A percentile compares a stretch with the other conserved stretches of the same genome.
phyloP scores from a whole-genome alignment of 2,797 vertebrate species.

The Iguana delicatissima region DNA sequence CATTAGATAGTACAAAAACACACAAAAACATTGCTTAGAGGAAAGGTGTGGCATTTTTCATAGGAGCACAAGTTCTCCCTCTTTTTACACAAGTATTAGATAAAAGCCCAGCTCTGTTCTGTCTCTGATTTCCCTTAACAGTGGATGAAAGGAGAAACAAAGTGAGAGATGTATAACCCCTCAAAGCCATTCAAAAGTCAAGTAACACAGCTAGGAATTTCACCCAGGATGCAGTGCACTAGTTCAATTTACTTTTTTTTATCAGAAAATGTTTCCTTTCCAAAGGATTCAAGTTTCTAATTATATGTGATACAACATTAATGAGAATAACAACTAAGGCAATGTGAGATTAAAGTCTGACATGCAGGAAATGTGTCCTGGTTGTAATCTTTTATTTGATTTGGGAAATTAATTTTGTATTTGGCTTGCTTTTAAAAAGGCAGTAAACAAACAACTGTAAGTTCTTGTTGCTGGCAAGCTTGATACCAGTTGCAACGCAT shows the following conservation, averaged over 20 bases:
- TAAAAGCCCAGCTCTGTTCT: not conserved
- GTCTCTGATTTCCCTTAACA: not conserved
- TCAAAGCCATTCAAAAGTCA: conserved; percentile 5
- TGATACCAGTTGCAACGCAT: conserved; percentile 21
- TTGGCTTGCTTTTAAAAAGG: conserved; percentile 33
- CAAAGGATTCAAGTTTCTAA: conserved; percentile 46
- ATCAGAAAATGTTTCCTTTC: conserved; percentile 43
- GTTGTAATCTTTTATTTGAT: conserved; percentile 46
- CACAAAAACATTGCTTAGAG: not conserved
- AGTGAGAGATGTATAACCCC: not conserved
- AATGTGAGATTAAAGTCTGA: conserved; percentile 34
- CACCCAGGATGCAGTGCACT: not conserved
- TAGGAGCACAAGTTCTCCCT: not conserved
- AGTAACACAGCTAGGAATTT: not conserved
- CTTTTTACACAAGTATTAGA: not conserved
- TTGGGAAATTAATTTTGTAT: conserved; percentile 35
- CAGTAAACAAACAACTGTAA: conserved; percentile 34
- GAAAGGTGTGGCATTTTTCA: not conserved
- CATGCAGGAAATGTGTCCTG: conserved; percentile 39
- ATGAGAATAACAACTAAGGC: conserved; percentile 42
- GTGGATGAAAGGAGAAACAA: not conserved
- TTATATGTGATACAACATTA: not conserved
- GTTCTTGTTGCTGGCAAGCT: conserved; percentile 37
- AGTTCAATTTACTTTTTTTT: conserved; percentile 26
- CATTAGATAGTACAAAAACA: not conserved